Evolutionary conservation across 2,888 invertebrate genomes (phyloP).

Genomic region (Erynnis tages): DNA sequence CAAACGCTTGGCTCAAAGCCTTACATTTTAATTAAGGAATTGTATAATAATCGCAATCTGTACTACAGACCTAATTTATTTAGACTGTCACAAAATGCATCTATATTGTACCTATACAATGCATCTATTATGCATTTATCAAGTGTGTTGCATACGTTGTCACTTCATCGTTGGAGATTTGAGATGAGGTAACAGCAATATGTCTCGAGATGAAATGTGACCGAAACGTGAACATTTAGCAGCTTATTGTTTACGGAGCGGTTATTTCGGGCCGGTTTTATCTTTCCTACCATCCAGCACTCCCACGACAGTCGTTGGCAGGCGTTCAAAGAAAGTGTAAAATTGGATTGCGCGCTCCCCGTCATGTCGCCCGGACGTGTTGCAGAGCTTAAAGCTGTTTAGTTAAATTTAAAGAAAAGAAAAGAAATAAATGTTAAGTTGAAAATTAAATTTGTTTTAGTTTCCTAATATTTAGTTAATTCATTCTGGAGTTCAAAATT

Average conservation of each 20-base stretch:
- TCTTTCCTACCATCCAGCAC: conserved; percentile 73
- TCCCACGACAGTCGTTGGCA: conserved; percentile 71
- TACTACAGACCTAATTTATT: too few relatives aligned
- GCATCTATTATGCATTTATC: neutral
- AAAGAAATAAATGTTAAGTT: neutral
- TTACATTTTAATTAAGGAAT: neutral
- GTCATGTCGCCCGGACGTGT: conserved; percentile 43
- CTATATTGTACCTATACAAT: too few relatives aligned
- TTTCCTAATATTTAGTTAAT: neutral
- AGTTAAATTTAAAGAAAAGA: neutral
- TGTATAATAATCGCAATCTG: too few relatives aligned
- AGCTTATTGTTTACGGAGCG: conserved; percentile 73
- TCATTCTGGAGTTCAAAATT: too few relatives aligned
- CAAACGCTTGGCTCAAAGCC: neutral
- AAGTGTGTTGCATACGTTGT: neutral
- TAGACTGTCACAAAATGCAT: too few relatives aligned
- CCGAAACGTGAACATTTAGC: conserved; percentile 30
- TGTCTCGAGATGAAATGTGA: conserved; percentile 2
- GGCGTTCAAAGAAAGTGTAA: conserved; percentile 71
- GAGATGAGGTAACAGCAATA: neutral
- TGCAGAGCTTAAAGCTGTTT: conserved; percentile 1
- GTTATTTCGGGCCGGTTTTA: conserved; percentile 74
- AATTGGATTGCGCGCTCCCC: conserved; percentile 62
- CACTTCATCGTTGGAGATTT: too few relatives aligned
- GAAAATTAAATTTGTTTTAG: neutral